phyloP scores from a whole-genome alignment of 2,888 invertebrate species.

The Nemoura dubitans region DNA sequence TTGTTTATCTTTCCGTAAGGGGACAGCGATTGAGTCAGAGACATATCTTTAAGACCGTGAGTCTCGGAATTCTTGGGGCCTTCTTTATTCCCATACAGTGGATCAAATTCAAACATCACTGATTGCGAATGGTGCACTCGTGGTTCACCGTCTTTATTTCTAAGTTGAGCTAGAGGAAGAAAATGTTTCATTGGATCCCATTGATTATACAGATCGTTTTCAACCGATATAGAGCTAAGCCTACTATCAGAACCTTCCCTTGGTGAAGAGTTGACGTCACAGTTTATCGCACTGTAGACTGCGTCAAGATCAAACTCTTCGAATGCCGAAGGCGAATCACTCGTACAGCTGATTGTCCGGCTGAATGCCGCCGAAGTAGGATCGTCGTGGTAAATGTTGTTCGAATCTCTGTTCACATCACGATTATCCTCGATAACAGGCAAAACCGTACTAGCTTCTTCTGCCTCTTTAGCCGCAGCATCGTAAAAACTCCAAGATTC shows the following conservation, averaged over 20 bases:
- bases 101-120: conserved; percentile 80
- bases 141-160: conserved; percentile 46
- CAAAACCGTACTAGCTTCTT: not conserved
- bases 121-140: conserved; percentile 56
- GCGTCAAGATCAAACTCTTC: conserved; percentile 41
- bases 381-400: conserved; percentile 43
- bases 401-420: not conserved
- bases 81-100: conserved; percentile 56
- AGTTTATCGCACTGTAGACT: conserved; percentile 24
- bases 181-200: conserved; percentile 43
- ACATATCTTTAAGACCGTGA: not conserved
- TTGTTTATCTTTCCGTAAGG: conserved; percentile 51
- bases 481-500: conserved; percentile 67
- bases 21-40: conserved; percentile 29
- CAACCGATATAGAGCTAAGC: conserved; percentile 42
- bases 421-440: not conserved
- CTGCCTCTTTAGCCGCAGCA: conserved; percentile 51
- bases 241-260: conserved; percentile 29
- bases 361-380: not conserved
- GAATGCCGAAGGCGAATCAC: conserved; percentile 38
- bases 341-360: conserved; percentile 34
- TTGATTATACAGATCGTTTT: conserved; percentile 52
- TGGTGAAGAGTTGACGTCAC: conserved; percentile 38
- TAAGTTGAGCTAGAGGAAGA: conserved; percentile 27
- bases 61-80: no score